A percentile compares a stretch with the other conserved stretches of the same genome.
phyloP scores from a whole-genome alignment of 2,888 invertebrate genomes.

The Phengaris arion region DNA sequence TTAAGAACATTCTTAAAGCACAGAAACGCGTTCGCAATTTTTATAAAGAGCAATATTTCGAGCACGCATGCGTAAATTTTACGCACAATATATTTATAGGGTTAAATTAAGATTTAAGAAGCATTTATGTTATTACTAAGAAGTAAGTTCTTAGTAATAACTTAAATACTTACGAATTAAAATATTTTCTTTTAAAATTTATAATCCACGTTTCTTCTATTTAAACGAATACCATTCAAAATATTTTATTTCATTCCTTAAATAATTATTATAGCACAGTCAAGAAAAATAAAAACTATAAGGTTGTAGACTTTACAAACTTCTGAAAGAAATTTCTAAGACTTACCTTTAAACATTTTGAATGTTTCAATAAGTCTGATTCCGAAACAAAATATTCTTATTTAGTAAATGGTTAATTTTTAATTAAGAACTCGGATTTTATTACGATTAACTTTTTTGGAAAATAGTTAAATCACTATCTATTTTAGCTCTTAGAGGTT shows the following conservation, averaged over 20 bases:
- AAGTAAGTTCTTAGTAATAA: too few species aligned
- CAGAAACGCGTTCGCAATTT: too few species aligned
- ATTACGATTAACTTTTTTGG: not conserved
- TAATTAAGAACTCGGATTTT: not conserved
- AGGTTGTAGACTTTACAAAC: not conserved
- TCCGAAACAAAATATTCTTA: not conserved
- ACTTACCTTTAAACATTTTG: not conserved
- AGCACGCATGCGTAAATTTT: too few species aligned
- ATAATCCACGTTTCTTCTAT: too few species aligned
- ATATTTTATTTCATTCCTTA: not conserved
- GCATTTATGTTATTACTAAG: too few species aligned
- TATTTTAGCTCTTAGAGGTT: not conserved
- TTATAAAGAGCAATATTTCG: too few species aligned
- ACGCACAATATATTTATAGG: too few species aligned
- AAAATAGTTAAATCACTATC: not conserved
- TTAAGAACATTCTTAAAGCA: too few species aligned
- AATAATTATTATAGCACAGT: not conserved
- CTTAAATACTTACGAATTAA: too few species aligned
- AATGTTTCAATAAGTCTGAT: conserved; percentile 1
- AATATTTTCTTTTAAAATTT: too few species aligned
- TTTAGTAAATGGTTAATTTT: not conserved
- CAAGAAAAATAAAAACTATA: not conserved
- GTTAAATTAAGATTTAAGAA: too few species aligned
- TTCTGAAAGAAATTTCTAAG: not conserved
- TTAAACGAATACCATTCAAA: not conserved